Percentiles rank a stretch among this genome's conserved stretches.
These are phyloP conservation scores for Ictidomys tridecemlineatus DNA, from an alignment of 2,113 vertebrate species.

Conservation along the genomic window DNA sequence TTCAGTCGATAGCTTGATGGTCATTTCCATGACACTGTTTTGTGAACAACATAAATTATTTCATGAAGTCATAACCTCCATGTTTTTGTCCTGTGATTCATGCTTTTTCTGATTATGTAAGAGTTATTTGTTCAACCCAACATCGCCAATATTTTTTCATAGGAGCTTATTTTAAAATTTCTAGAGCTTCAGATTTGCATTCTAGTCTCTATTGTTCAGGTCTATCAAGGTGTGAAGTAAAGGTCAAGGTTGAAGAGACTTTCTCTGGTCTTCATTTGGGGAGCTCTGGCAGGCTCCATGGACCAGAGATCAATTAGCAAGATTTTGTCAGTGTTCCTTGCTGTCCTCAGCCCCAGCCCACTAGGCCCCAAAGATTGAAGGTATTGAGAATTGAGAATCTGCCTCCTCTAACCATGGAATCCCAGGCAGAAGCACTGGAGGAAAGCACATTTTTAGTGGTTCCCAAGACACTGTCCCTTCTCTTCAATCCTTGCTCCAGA, in stretches of 20 bases:
- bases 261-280: background rate
- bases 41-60: background rate
- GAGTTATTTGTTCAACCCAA: background rate
- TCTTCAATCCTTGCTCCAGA: background rate
- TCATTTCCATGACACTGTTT: background rate
- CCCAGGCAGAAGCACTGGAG: background rate
- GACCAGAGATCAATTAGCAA: background rate
- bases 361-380: background rate
- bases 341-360: rapidly evolving
- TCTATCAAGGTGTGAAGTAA: background rate
- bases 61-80: background rate
- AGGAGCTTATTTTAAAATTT: background rate
- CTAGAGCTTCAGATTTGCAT: background rate
- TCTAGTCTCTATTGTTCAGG: background rate
- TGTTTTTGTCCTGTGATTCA: background rate
- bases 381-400: background rate
- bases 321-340: background rate
- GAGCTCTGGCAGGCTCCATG: background rate
- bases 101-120: background rate
- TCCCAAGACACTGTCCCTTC: rapidly evolving
- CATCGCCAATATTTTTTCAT: background rate
- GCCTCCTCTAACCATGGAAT: background rate
- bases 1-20: background rate
- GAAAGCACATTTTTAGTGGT: background rate
- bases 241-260: background rate